A percentile compares a stretch with the other conserved stretches of the same genome.
Conservation (phyloP, 2,113 vertebrate genomes). For the Bagarius yarrelli region DNA sequence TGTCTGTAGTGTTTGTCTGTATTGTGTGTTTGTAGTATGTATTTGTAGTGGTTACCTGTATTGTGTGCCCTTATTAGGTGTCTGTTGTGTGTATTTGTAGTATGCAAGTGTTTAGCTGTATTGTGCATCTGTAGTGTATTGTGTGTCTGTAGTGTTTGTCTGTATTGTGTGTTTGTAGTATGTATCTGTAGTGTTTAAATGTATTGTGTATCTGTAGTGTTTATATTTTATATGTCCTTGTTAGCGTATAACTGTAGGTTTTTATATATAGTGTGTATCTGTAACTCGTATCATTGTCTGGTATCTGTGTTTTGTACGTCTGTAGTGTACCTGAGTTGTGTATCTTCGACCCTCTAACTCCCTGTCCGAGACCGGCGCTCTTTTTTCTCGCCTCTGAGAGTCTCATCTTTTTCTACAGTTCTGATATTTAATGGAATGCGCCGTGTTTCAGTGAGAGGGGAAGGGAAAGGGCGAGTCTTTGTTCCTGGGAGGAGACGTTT, state of each 20-base stretch:
- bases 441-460: background rate
- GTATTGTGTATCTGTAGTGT: background rate
- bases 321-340: background rate
- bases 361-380: background rate
- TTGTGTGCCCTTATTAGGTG: no score
- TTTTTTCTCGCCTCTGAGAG: background rate
- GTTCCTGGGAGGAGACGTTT: conserved; percentile 41
- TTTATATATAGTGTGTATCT: background rate
- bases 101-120: no score
- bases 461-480: conserved; percentile 45
- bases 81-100: background rate
- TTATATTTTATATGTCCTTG: background rate
- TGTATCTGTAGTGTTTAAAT: background rate
- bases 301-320: background rate
- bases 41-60: background rate
- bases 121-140: background rate
- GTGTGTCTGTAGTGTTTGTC: background rate
- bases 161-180: background rate
- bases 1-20: background rate
- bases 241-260: background rate
- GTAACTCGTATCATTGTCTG: background rate
- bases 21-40: background rate
- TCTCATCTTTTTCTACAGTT: conserved; percentile 12
- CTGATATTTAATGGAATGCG: conserved; percentile 25
- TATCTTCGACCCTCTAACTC: background rate